Evolutionary conservation across 92 coral and sea anemone species (phyloP), one percentile per base, ranked within the genome.

Genomic region (Epizoanthus stellaris): DNA sequence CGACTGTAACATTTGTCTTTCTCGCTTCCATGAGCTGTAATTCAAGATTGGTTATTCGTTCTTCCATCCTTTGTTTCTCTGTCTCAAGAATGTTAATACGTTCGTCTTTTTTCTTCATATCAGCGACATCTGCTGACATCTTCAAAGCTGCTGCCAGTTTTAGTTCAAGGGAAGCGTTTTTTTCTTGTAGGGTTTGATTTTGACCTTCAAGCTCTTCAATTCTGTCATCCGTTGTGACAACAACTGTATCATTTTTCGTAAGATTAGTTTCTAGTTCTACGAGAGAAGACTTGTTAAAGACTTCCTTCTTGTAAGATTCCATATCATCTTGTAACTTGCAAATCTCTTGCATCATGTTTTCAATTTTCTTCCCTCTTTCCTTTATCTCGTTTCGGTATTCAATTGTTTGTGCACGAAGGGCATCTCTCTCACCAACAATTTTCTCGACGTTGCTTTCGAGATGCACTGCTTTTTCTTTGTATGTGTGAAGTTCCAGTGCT

Each of bases 401-500:
- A 19, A 79, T 19, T 63, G 19, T n/a, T 20, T 79, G 83, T 21
- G 71, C 52, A 39, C 83, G 73, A 14, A 79, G 83, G 42, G 19
- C 16, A 47, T 79, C 73, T 39, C 83, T 56, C 49, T 79, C 83
- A 17, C 17, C 34, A 5, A 63, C 61, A 21, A 79, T 13, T 39
- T 43, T 13, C 12, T 23, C 67, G 21, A 79, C 58, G 34, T 79
- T 70, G 52, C 23, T 43, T 45, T 77, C 82, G 17, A 77, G 82
- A 23, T 77, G 40, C 1, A 39, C 42, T 9, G 70, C 21, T 77
- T 77, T 77, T 42, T 77, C 82, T 62, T 62, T 77, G 82, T 42
- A 77, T 4, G 82, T 39, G 8, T 77, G 70, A 42, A 77, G 71
- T 62, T 77, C 82, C 59, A 77, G 17, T 4, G 82, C 5, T 70